Evolutionary conservation across 2,888 invertebrate species (phyloP), one percentile per base, ranked within the genome.

Genomic region (Tortricodes alternella): DNA sequence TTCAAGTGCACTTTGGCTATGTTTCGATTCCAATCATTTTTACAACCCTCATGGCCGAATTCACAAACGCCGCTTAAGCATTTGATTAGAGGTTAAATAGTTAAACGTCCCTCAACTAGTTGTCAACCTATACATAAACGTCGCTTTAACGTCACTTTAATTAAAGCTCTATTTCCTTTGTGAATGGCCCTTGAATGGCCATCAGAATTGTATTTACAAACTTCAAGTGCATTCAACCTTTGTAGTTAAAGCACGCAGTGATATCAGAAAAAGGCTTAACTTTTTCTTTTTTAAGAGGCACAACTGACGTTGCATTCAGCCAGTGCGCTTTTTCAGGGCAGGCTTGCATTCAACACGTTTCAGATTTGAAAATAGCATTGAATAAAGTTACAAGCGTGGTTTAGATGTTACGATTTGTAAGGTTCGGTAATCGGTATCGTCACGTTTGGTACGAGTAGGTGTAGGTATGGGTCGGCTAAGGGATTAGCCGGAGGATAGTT

Each of bases 281-380:
- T 41, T 27, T 59, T 59, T 32, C n/a, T 32, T 59, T 61, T 60
- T 53, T 64, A 52, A 61, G 35, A 60, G 55, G 57, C 62, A 62
- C 62, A 61, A 62, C 67, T 56, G 64, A 62, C 65, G 68, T 65
- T 67, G 64, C 63, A 70, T 75, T 68, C 72, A 74, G 52, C 38
- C 62, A 35, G 61, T 63, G 56, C 55, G 65, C 63, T 70, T 72
- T 65, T 70, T 61, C 49, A 65, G 63, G 65, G 61, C 66, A 66
- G 69, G 73, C 64, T 74, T 67, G 61, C 62, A 74, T 74, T 75
- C 69, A 71, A 67, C 61, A 56, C 63, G 58, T 53, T 64, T 59
- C 43, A 53, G 59, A 68, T 61, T 72, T 63, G 59, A 71, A 74
- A 71, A 74, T 66, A 69, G 66, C 61, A 67, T 68, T 67, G 70